Conservation (phyloP, 1,140 invertebrate species). For the Drosophila watanabei region DNA sequence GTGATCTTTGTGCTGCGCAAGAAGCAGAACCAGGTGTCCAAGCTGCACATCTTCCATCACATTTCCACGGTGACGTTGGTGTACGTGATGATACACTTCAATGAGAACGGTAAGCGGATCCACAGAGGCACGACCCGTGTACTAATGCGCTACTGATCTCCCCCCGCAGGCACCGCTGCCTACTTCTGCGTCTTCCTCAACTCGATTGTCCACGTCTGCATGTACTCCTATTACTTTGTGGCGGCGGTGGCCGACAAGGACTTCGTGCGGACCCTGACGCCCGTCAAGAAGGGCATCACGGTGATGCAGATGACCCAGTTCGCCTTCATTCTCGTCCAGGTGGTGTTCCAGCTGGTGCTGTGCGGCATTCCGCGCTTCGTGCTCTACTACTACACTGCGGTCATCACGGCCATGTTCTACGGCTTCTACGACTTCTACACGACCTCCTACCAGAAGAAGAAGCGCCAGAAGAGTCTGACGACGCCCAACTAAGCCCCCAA, state of each 20-base stretch:
- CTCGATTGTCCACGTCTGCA: slow-evolving; percentile 90
- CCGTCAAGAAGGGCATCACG: slow-evolving; percentile 85
- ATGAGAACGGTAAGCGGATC: slow-evolving; percentile 50
- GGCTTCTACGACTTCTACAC: slow-evolving; percentile 91
- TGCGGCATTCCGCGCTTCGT: slow-evolving; percentile 54
- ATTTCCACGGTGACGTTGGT: slow-evolving; percentile 89
- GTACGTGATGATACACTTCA: slow-evolving; percentile 90
- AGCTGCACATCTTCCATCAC: slow-evolving; percentile 92
- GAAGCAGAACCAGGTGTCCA: slow-evolving; percentile 91
- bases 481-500: slow-evolving; percentile 26
- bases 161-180: slow-evolving; percentile 89
- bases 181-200: slow-evolving; percentile 93
- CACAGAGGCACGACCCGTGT: not conserved
- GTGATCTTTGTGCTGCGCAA: slow-evolving; percentile 93
- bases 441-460: slow-evolving; percentile 85
- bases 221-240: slow-evolving; percentile 94
- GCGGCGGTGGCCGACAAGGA: slow-evolving; percentile 89
- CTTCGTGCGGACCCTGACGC: slow-evolving; percentile 62
- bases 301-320: slow-evolving; percentile 88
- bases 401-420: slow-evolving; percentile 89
- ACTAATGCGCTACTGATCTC: not conserved
- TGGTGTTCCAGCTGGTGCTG: slow-evolving; percentile 60
- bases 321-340: slow-evolving; percentile 87
- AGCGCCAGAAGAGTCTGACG: slow-evolving; percentile 11
- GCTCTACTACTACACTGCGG: slow-evolving; percentile 87